Conservation (phyloP, 2,797 vertebrate species). For the Rhinichthys osculus region DNA sequence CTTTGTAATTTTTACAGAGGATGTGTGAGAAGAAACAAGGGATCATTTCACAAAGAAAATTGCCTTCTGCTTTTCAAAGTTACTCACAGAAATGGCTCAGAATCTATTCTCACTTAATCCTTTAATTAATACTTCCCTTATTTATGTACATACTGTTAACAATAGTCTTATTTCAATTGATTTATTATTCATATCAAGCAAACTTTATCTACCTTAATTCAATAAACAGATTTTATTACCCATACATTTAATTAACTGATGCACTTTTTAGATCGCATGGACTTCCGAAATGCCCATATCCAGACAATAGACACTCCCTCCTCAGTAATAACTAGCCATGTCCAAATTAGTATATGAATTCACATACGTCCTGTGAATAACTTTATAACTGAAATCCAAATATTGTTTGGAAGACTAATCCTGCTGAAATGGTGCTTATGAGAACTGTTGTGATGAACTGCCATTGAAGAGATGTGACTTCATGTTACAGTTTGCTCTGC, state of each 20-base stretch:
- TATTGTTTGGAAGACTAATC: not conserved
- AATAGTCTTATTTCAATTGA: not conserved
- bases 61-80: not conserved
- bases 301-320: not conserved
- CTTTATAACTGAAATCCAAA: no score
- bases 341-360: not conserved
- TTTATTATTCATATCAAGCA: not conserved
- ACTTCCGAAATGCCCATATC: not conserved
- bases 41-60: not conserved
- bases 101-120: not conserved
- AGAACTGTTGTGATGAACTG: not conserved
- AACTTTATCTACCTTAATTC: not conserved
- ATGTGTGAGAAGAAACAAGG: no score
- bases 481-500: not conserved
- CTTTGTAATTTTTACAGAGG: not conserved
- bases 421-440: no score
- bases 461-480: not conserved
- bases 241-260: not conserved
- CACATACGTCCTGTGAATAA: no score
- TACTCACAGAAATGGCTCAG: not conserved
- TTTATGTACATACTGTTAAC: not conserved
- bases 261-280: not conserved
- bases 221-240: not conserved
- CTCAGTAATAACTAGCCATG: not conserved
- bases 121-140: not conserved